Base-by-base conservation (phyloP, 2,113 vertebrate species). In the Rhynchopsitta pachyrhyncha region DNA sequence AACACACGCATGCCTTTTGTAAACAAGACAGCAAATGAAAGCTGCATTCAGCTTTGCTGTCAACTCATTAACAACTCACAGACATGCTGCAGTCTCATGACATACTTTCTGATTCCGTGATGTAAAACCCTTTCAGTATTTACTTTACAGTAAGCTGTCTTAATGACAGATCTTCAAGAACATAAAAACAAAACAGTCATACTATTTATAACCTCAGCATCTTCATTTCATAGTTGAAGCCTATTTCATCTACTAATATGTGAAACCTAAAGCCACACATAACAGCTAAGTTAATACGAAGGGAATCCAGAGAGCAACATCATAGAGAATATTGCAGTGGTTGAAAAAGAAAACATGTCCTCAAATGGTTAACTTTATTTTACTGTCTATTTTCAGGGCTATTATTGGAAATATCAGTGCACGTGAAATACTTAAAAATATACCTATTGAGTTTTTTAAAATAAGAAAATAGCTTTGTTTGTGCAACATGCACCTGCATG, bases 401-500 rank as follows among this genome's bases (percentile, higher is more conserved):
- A 22, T 35, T 67, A 67, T 8, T 68, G 42, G 64, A 81, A 92
- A 86, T 44, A 88, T 20, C 37, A 80, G 29, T 7, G 14, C 71
- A 63, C 2, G 2, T 57, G 1, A 71, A 68, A 31, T 39, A 68
- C 11, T 86, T 44, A 9, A 67, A 68, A 10, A 62, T 25, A 39
- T 3, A 13, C 6, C 22, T 33, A 7, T 20, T 29, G 41, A 16
- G 4, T 4, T 42, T 85, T 47, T 41, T 3, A 6, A 75, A 62
- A 24, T 13, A 29, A 73, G 35, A 89, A 81, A 76, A n/a, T 3
- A 67, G 53, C 18, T 68, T 71, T 69, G 35, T 85, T 92, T 88
- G 70, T 77, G 82, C 88, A 86, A 67, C 17, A 13, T 16, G 69
- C 96, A 96, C 92, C 95, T 95, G 96, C 68, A 46, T 19, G 35